Conservation (phyloP, 1,140 invertebrate species). For the Macrotrachela quadricornifera region DNA sequence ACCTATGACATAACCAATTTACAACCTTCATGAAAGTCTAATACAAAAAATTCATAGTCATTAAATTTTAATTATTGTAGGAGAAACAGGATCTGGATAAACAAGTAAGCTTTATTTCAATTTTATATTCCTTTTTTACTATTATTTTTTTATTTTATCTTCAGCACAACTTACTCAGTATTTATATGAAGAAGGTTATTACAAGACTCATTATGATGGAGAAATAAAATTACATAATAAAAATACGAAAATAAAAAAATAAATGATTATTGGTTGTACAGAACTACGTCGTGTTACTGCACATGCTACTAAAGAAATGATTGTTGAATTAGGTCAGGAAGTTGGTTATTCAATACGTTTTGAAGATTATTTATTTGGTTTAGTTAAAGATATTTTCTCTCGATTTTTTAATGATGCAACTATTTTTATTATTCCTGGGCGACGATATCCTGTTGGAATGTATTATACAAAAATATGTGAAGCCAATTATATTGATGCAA, state of each 20-base stretch:
- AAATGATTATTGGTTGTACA: conserved; percentile 57
- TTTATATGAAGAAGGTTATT: conserved; percentile 53
- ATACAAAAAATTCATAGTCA: conserved; percentile 64
- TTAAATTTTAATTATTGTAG: conserved; percentile 85
- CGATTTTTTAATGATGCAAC: conserved; percentile 94
- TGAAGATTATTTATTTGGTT: conserved; percentile 71
- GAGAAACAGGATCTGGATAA: conserved; percentile 82
- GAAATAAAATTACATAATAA: no score
- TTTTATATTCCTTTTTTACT: no score
- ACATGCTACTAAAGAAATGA: conserved; percentile 49
- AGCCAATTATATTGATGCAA: conserved; percentile 90
- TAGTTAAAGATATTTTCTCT: conserved; percentile 97
- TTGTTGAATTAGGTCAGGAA: conserved; percentile 43
- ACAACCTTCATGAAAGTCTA: conserved; percentile 65
- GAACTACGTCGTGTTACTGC: conserved; percentile 51
- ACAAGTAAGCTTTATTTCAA: no score
- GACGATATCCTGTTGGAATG: conserved; percentile 65
- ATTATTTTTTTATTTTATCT: no score
- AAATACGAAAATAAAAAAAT: no score
- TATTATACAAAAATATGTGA: conserved; percentile 97
- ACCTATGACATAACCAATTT: conserved; percentile 74
- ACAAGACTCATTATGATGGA: conserved; percentile 31
- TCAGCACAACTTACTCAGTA: conserved; percentile 97
- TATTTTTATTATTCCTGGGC: conserved; percentile 80
- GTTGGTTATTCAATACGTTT: conserved; percentile 56